A percentile compares a stretch with the other conserved stretches of the same genome.
Conservation (phyloP, 2,113 vertebrate species). For the Coturnix japonica region DNA sequence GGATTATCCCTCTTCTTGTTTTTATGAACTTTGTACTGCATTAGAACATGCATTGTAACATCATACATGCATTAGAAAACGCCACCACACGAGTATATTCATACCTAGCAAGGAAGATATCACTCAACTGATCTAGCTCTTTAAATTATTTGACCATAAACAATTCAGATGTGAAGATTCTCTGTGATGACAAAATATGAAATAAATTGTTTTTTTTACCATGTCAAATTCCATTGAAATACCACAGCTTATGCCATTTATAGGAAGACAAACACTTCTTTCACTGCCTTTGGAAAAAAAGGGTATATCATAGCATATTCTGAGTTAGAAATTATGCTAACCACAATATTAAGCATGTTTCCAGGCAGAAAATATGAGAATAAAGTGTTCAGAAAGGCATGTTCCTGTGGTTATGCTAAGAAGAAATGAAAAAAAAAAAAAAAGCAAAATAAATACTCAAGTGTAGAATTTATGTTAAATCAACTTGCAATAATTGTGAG, state of each 20-base stretch:
- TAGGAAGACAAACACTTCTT: not conserved
- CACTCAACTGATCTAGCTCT: not conserved
- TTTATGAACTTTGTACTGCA: not conserved
- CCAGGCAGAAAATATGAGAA: slow-evolving; percentile 31
- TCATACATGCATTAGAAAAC: not conserved
- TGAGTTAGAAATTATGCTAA: slow-evolving; percentile 35
- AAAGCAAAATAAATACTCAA: slow-evolving; percentile 45
- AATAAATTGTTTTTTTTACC: slow-evolving; percentile 29
- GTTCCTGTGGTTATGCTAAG: not conserved
- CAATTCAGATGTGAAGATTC: not conserved
- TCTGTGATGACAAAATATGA: not conserved
- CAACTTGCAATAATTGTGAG: slow-evolving; percentile 43
- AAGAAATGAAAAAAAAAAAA: slow-evolving; percentile 1
- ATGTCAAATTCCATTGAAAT: slow-evolving; percentile 27
- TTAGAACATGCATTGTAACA: not conserved
- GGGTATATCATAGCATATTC: not conserved
- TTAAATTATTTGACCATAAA: slow-evolving; percentile 15
- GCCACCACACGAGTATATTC: not conserved
- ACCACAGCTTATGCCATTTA: not conserved
- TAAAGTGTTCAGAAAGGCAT: not conserved
- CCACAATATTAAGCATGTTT: not conserved
- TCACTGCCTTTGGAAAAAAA: slow-evolving; percentile 10
- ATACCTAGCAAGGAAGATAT: not conserved
- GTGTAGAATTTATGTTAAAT: slow-evolving; percentile 60
- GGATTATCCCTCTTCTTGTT: not conserved